Evolutionary conservation across 1,140 invertebrate species (phyloP).

Genomic region (Myzus persicae): DNA sequence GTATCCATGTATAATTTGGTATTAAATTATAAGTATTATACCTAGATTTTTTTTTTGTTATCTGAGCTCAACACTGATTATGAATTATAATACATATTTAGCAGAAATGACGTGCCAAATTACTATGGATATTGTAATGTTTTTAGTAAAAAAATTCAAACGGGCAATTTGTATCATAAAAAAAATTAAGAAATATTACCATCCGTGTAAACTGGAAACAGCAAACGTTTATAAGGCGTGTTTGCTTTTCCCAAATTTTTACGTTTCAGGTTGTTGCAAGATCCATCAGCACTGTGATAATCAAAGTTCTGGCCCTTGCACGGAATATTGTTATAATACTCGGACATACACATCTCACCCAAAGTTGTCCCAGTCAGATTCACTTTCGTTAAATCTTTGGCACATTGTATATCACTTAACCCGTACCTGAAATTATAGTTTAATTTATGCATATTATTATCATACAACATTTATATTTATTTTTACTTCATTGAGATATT

Average conservation of each 20-base stretch:
- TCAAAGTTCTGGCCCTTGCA: constrained; percentile 59
- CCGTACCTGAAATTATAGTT: background rate
- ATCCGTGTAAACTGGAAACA: constrained; percentile 70
- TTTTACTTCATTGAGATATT: background rate
- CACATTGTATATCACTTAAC: background rate
- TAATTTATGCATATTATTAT: background rate
- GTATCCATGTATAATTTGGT: too few relatives aligned
- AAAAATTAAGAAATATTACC: constrained; percentile 65
- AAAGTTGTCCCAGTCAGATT: constrained; percentile 34
- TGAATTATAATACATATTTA: background rate
- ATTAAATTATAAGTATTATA: too few relatives aligned
- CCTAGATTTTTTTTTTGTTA: too few relatives aligned
- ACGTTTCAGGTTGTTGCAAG: constrained; percentile 71
- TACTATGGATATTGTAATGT: too few relatives aligned
- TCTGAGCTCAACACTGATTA: too few relatives aligned
- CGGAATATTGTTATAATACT: background rate
- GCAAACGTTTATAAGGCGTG: constrained; percentile 68
- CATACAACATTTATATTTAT: background rate
- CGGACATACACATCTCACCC: background rate
- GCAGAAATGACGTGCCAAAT: background rate
- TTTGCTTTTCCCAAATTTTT: constrained; percentile 70
- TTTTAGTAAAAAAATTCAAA: too few relatives aligned
- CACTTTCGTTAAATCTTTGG: background rate
- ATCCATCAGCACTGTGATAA: constrained; percentile 72
- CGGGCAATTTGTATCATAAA: too few relatives aligned